phyloP scores from a whole-genome alignment of 2,113 vertebrate genomes.

The Rhinogobius similis region DNA sequence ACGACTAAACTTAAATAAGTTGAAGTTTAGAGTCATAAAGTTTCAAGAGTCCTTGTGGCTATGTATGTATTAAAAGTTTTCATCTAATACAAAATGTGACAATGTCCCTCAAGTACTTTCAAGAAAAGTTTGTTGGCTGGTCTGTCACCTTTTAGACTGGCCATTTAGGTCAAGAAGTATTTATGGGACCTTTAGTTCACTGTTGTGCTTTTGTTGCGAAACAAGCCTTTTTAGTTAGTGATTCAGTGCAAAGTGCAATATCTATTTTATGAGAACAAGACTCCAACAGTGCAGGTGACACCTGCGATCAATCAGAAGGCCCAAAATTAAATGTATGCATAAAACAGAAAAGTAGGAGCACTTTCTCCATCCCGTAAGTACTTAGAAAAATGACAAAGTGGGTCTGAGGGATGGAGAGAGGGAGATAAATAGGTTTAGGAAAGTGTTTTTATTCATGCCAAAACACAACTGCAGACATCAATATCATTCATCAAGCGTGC shows the following conservation, averaged over 20 bases:
- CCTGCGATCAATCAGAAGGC: neutral
- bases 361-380: constrained; percentile 7
- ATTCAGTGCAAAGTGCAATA: neutral
- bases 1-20: no score
- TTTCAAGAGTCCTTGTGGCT: no score
- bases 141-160: no score
- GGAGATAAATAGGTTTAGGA: constrained; percentile 1
- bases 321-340: constrained; percentile 2
- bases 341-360: neutral
- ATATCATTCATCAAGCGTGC: constrained; percentile 47
- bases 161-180: neutral
- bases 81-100: no score
- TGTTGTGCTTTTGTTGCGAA: neutral
- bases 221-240: neutral
- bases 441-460: constrained; percentile 19
- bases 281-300: neutral
- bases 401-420: neutral
- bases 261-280: neutral
- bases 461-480: constrained; percentile 38
- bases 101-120: no score
- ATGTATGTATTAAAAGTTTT: no score
- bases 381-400: constrained; percentile 6
- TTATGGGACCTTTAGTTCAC: neutral
- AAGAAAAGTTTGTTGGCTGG: no score
- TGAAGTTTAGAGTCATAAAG: no score